These are phyloP conservation scores for Sternotherus odoratus DNA, from an alignment of 2,797 vertebrate species.

Conservation along the genomic window DNA sequence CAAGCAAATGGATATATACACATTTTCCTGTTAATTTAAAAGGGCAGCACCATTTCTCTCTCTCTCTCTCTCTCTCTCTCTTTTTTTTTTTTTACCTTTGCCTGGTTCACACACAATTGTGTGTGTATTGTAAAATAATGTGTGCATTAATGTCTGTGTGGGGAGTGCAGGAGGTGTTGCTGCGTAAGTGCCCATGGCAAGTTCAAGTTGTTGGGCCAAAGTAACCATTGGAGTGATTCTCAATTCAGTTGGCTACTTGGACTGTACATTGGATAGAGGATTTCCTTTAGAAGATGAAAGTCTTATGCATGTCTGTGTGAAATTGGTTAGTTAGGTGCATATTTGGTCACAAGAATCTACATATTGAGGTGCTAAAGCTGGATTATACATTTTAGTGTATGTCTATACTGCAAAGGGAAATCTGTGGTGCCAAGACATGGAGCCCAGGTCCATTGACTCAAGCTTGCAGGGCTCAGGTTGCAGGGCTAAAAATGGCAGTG, in stretches of 20 bases:
- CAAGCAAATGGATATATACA: no score
- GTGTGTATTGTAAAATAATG: not conserved
- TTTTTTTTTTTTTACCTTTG: no score
- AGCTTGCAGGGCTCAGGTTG: no score
- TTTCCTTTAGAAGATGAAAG: not conserved
- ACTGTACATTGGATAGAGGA: not conserved
- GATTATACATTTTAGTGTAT: no score
- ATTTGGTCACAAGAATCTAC: not conserved
- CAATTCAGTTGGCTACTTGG: not conserved
- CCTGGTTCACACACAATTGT: no score
- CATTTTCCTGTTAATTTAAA: no score
- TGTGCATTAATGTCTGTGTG: not conserved
- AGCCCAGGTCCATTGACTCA: no score
- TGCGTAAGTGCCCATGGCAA: not conserved
- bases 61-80: no score
- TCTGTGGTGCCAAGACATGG: no score
- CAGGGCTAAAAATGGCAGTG: no score
- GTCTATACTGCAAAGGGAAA: no score
- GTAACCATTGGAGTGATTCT: not conserved
- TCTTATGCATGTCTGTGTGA: not conserved
- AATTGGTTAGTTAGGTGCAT: not conserved
- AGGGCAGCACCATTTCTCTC: no score
- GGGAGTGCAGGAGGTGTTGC: not conserved
- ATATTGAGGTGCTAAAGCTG: not conserved
- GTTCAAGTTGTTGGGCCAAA: not conserved